Evolutionary conservation across 2,888 invertebrate species (phyloP), one percentile per base, ranked within the genome.

Genomic region (Diabrotica balteata): DNA sequence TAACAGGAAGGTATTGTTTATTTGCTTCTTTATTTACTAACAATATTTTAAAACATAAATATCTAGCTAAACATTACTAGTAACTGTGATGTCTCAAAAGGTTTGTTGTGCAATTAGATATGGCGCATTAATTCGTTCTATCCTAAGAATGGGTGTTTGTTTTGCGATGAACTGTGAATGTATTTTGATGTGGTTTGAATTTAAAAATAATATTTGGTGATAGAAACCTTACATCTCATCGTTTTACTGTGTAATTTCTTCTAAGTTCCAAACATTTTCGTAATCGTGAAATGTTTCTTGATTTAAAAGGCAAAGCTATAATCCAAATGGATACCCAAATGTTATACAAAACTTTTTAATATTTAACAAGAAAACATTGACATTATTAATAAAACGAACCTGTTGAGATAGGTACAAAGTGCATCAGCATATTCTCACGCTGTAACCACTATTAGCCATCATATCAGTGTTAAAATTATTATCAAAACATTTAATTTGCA

Each of bases 1-100:
- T 78, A 75, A 72, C 75, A 78, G 76, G 76, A 77, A 80, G 79
- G 80, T 80, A 79, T 78, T 75, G 73, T 61, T 73, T 67, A 62
- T 69, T 69, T 70, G 59, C 45, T 60, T 54, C 7, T 7, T 57
- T 63, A 44, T 57, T 54, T 47, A 52, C 44, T 11, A 66, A 22
- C 46, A 46, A 57, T 66, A 59, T 65, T 59, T 63, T 68, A 63
- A 61, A 46, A 11, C 44, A 49, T 60, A 9, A n/a, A 60, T 43
- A 22, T 55, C 49, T 42, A 10, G n/a, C 22, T n/a, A 54, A 43
- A 52, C 57, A 59, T 50, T 46, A 11, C n/a, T 55, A 65, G n/a
- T 50, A 62, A 9, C 17, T 59, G 43, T 43, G 10, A 43, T 45
- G 43, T 57, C 9, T 66, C 47, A 54, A 11, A 63, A 65, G 17